phyloP scores from a whole-genome alignment of 2,888 invertebrate species.

The Abscondita cerata region DNA sequence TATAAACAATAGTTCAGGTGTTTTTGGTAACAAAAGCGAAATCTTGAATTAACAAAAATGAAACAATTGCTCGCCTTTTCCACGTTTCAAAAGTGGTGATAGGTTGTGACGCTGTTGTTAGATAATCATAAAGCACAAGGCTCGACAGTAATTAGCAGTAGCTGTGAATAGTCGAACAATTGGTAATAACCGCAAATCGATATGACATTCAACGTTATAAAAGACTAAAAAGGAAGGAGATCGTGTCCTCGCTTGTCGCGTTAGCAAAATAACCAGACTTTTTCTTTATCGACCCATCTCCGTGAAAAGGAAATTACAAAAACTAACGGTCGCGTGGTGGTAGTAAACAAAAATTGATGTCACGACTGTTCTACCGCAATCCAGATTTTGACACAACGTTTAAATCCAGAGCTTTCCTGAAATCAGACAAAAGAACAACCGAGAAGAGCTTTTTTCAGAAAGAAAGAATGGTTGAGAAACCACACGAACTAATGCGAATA shows the following conservation, averaged over 20 bases:
- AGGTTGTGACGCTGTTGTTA: slow-evolving; percentile 21
- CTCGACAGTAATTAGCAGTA: slow-evolving; percentile 26
- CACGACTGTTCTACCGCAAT: background rate
- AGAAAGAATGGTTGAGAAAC: too few relatives aligned
- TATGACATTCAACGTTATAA: slow-evolving; percentile 19
- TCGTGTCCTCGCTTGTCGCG: background rate
- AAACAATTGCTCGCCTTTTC: too few relatives aligned
- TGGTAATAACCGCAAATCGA: slow-evolving; percentile 25
- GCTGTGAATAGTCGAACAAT: slow-evolving; percentile 22
- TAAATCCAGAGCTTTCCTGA: background rate
- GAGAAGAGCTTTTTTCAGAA: too few relatives aligned
- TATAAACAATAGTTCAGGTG: slow-evolving; percentile 20
- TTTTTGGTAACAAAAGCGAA: slow-evolving; percentile 23
- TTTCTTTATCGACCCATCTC: too few relatives aligned
- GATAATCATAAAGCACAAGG: slow-evolving; percentile 29
- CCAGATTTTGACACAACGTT: background rate
- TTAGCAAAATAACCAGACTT: background rate
- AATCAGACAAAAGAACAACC: background rate
- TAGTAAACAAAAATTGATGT: background rate
- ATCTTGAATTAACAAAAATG: slow-evolving; percentile 7
- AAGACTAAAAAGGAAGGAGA: slow-evolving; percentile 12
- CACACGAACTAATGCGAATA: too few relatives aligned
- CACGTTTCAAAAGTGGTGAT: slow-evolving; percentile 25
- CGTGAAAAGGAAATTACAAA: too few relatives aligned
- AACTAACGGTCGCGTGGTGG: too few relatives aligned